phyloP scores from a whole-genome alignment of 2,888 invertebrate species.

The Pheosia tremula region DNA sequence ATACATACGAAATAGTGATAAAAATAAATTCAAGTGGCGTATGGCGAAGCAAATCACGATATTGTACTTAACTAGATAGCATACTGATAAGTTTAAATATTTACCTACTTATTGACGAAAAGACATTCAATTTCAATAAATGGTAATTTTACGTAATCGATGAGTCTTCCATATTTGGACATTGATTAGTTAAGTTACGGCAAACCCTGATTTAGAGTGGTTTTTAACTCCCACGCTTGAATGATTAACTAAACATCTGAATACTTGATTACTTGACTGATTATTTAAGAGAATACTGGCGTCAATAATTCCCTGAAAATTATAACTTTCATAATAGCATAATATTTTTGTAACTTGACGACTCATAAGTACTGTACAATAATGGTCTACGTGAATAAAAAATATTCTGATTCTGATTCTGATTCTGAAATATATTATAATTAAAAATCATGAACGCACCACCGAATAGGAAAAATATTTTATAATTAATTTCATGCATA shows the following conservation, averaged over 20 bases:
- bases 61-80: too few species aligned
- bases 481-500: slow-evolving; percentile 11
- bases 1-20: too few species aligned
- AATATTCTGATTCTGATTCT: too few species aligned
- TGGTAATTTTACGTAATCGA: background rate
- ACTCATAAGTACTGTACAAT: too few species aligned
- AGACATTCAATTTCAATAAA: background rate
- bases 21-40: too few species aligned
- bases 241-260: slow-evolving; percentile 17
- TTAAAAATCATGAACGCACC: slow-evolving; percentile 11
- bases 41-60: too few species aligned
- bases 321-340: slow-evolving; percentile 4
- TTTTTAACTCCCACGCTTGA: slow-evolving; percentile 16
- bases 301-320: slow-evolving; percentile 11
- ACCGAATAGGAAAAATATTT: slow-evolving; percentile 21
- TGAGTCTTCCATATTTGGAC: too few species aligned
- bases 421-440: slow-evolving; percentile 13
- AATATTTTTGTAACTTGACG: too few species aligned
- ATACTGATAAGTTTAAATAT: too few species aligned
- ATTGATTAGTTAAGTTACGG: too few species aligned
- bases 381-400: too few species aligned
- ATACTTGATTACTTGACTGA: slow-evolving; percentile 17
- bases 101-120: too few species aligned
- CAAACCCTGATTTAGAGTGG: background rate
- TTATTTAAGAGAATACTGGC: slow-evolving; percentile 11